Base-by-base conservation (phyloP, 2,888 invertebrate species). In the Eristalinus sepulchralis region DNA sequence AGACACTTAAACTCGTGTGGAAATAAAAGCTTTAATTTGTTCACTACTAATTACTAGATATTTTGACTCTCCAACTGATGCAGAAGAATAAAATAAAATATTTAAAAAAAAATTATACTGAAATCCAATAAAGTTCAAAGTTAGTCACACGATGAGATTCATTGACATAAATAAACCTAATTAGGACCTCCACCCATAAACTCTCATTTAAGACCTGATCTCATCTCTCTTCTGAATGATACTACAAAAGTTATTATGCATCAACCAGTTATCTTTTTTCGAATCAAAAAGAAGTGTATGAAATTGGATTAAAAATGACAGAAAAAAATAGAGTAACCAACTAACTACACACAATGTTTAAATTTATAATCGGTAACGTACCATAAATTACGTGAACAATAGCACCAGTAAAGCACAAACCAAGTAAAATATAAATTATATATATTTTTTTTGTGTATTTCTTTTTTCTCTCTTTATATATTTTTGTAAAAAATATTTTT, bases 381-480 rank as follows among this genome's bases (percentile, higher is more conserved):
- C 86, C 86, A 86, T 86, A 86, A 86, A 86, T 78, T 75, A 86
- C 64, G 68, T 86, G 78, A 83, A 86, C 83, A 86, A 86, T 79
- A 86, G 82, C 83, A 82, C 83, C 86, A 70, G 82, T 71, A 75
- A 79, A 86, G 59, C 75, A 86, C 78, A 79, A 78, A 78, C 78
- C 71, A 78, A 76, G 67, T 33, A 62, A 73, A 59, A 66, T n/a
- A 24, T 62, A 36, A 60, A 17, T 20, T 36, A n/a, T 53, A 10
- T 33, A 34, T 53, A 47, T 64, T 72, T 31, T 75, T 60, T 72
- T 57, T 57, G 20, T 0, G 11, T 27, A 20, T 60, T 67, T 17
- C 55, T 73, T 75, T 53, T 64, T 27, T 27, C 27, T n/a, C n/a
- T n/a, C n/a, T n/a, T n/a, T n/a, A n/a, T n/a, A n/a, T n/a, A n/a